Base-by-base conservation (phyloP, 2,113 vertebrate genomes). In the Pachypanchax playfairii region DNA sequence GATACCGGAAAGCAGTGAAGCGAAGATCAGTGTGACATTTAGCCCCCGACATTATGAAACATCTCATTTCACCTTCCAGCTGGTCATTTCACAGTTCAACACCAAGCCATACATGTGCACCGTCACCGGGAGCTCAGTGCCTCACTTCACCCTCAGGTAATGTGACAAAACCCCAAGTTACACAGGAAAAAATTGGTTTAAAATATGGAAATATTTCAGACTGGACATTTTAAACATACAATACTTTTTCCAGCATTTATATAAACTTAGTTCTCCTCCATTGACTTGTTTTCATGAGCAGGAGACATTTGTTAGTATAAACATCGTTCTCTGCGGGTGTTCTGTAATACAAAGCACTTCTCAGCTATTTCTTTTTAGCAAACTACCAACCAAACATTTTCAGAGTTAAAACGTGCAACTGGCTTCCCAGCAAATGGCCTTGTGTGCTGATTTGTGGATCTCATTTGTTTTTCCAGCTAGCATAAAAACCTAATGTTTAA, bases 1-100 rank as follows among this genome's bases (percentile, higher is more conserved):
- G 65, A 95, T 99, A 67, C 94, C 94, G 33, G 94, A 93, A 52
- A 91, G 90, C 15, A 92, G 93, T 2, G 90, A 92, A 70, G 68
- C 85, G 18, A 65, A 87, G 21, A 25, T 98, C 47, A 83, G 74
- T 0, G 83, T 98, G 60, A 94, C 70, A 13, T 98, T 94, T 48
- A 88, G 82, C 44, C 97, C 97, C 0, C 8, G 88, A 31, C 88
- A 91, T 14, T 97, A 95, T 12, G 94, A 94, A 54, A 96, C 87
- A 0, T 93, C 91, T 51, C 94, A 94, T 60, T 90, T 94, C 61
- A 93, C 88, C 57, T 59, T 96, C 42, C 93, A 95, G 73, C 65
- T 99, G 58, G 29, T 80, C 75, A 82, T 96, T 75, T 93, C 91
- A 1, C 93, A 98, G 79, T 97, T 98, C 87, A 94, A 91, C 86